A percentile compares a stretch with the other conserved stretches of the same genome.
Evolutionary conservation across 2,113 vertebrate species (phyloP).

Genomic region (Rhagologus leucostigma): DNA sequence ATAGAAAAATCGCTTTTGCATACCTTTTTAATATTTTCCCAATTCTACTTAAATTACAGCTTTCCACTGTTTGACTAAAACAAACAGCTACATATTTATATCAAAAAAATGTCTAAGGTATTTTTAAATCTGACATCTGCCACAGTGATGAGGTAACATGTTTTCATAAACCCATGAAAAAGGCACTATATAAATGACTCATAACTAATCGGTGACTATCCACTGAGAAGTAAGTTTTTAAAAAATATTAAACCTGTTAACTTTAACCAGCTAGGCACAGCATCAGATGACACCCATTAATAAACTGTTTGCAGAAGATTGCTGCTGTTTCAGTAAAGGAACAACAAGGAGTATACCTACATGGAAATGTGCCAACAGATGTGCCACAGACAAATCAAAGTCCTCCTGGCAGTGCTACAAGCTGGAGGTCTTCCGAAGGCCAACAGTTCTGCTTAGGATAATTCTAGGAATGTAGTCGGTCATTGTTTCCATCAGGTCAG

Average conservation of each 20-base stretch:
- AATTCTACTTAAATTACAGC: not conserved
- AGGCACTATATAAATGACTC: not conserved
- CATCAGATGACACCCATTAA: not conserved
- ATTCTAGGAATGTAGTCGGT: not conserved
- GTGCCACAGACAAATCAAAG: not conserved
- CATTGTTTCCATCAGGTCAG: slow-evolving; percentile 27
- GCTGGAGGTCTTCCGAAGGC: not conserved
- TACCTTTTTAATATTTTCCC: not conserved
- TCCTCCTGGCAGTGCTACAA: not conserved
- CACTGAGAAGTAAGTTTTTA: not conserved
- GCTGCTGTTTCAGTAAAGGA: not conserved
- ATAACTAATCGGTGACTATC: not conserved
- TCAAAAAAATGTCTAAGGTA: not conserved
- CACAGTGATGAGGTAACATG: not conserved
- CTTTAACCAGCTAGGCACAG: not conserved
- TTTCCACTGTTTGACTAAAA: not conserved
- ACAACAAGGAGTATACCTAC: not conserved
- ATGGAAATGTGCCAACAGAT: not conserved
- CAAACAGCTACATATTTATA: not conserved
- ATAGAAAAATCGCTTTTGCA: not conserved
- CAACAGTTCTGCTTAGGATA: slow-evolving; percentile 12
- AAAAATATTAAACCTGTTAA: not conserved
- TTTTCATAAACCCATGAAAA: not conserved
- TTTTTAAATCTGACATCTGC: not conserved
- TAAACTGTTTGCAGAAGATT: not conserved